A percentile compares a stretch with the other conserved stretches of the same genome.
Evolutionary conservation across 2,797 vertebrate species (phyloP).

Genomic region (Nannoperca obscura): DNA sequence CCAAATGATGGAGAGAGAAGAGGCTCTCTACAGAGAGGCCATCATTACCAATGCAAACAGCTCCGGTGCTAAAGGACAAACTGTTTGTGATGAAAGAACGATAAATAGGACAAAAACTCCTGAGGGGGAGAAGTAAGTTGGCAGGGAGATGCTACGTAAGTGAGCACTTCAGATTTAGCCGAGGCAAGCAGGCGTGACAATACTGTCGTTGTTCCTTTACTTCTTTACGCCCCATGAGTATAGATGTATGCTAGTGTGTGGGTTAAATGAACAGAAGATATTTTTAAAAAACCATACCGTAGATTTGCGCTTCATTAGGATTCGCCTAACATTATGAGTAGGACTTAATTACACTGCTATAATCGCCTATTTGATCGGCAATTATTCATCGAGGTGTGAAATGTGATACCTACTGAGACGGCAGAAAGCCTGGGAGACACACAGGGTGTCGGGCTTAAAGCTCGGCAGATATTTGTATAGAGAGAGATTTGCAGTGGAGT

Average conservation of each 20-base stretch:
- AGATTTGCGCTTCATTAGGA: constrained; percentile 72
- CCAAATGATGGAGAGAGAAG: constrained; percentile 54
- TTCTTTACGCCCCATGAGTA: constrained; percentile 59
- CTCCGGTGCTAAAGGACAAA: constrained; percentile 79
- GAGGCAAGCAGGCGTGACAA: constrained; percentile 69
- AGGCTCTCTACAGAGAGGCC: constrained; percentile 66
- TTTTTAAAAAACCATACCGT: constrained; percentile 42
- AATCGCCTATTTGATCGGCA: constrained; percentile 79
- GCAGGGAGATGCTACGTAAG: constrained; percentile 51
- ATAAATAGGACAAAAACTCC: constrained; percentile 81
- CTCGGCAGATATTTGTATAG: constrained; percentile 57
- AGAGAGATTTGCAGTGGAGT: constrained; percentile 57
- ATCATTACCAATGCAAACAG: constrained; percentile 77
- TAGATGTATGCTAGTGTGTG: constrained; percentile 39
- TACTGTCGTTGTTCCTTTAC: constrained; percentile 55
- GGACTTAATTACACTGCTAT: constrained; percentile 82
- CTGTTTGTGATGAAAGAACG: constrained; percentile 71
- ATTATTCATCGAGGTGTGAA: constrained; percentile 83
- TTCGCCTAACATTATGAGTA: constrained; percentile 73
- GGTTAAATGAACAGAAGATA: constrained; percentile 58
- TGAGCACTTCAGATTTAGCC: constrained; percentile 61
- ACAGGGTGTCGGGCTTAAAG: constrained; percentile 59
- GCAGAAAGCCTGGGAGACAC: constrained; percentile 60
- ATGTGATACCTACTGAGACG: constrained; percentile 73
- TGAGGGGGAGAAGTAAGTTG: constrained; percentile 53